These are phyloP conservation scores for Cossypha niveicapilla DNA, from an alignment of 2,797 vertebrate genomes.

Conservation along the genomic window DNA sequence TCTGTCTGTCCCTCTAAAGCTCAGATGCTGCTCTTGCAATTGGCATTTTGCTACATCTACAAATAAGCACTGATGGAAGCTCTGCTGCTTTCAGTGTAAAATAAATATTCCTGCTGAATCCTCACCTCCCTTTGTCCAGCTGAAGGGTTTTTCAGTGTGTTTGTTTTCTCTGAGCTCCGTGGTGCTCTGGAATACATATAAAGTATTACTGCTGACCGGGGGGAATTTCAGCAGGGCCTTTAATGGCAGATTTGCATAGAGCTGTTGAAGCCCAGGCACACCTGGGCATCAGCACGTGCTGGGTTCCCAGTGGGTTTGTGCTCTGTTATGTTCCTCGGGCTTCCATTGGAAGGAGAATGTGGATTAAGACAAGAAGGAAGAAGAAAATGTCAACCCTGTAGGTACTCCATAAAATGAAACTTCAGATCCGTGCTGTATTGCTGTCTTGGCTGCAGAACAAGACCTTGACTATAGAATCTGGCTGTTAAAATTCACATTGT, in stretches of 20 bases:
- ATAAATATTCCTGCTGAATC: slow-evolving; percentile 34
- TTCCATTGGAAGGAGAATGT: neutral
- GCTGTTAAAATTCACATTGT: neutral
- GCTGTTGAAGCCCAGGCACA: slow-evolving; percentile 67
- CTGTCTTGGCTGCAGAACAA: neutral
- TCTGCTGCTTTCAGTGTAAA: neutral
- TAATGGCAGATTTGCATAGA: slow-evolving; percentile 82
- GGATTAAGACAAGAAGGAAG: neutral
- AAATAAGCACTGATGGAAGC: neutral
- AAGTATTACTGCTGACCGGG: slow-evolving; percentile 2
- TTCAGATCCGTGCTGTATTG: fast-evolving
- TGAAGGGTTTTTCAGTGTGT: neutral
- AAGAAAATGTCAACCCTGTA: neutral
- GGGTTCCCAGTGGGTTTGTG: neutral
- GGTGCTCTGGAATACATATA: slow-evolving; percentile 50
- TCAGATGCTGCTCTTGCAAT: neutral
- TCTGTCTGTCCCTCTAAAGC: neutral
- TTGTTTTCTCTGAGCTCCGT: slow-evolving; percentile 1
- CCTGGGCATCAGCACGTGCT: neutral
- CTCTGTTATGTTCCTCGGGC: neutral
- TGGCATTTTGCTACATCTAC: neutral
- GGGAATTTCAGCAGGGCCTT: slow-evolving; percentile 71
- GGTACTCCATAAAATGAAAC: neutral
- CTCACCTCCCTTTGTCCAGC: slow-evolving; percentile 35
- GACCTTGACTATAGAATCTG: fast-evolving